Evolutionary conservation across 2,888 invertebrate genomes (phyloP).

Genomic region (Ophion costatus): DNA sequence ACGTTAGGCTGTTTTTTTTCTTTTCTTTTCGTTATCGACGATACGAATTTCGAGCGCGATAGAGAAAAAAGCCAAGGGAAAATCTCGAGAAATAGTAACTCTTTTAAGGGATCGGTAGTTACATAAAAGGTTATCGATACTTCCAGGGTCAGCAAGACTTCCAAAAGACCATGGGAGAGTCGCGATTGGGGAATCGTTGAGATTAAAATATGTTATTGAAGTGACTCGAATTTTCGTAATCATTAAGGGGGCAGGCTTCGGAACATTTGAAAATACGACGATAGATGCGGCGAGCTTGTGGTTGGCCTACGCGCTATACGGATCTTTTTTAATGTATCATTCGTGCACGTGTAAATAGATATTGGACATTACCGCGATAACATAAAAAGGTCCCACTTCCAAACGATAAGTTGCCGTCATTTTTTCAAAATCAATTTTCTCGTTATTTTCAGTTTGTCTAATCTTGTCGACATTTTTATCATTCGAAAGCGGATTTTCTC

Average conservation of each 20-base stretch:
- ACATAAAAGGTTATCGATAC: constrained; percentile 47
- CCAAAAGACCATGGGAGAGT: constrained; percentile 29
- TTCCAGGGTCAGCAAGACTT: constrained; percentile 10
- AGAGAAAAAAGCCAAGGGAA: neutral
- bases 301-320: constrained; percentile 13
- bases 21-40: neutral
- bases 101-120: constrained; percentile 6
- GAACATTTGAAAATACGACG: constrained; percentile 4
- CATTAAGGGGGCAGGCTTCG: constrained; percentile 10
- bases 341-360: constrained; percentile 20
- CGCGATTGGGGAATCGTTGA: constrained; percentile 24
- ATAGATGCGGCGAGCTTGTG: constrained; percentile 21
- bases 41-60: neutral
- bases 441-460: too few species aligned
- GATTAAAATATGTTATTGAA: constrained; percentile 41
- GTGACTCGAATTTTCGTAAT: constrained; percentile 32
- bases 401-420: neutral
- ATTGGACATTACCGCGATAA: constrained; percentile 20
- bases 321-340: neutral
- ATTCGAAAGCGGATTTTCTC: too few species aligned
- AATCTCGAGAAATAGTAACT: neutral
- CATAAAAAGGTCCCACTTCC: neutral
- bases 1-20: too few species aligned
- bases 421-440: neutral
- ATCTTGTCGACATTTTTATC: too few species aligned